Base-by-base conservation (phyloP, 2,113 vertebrate genomes). In the Chrysemys picta region DNA sequence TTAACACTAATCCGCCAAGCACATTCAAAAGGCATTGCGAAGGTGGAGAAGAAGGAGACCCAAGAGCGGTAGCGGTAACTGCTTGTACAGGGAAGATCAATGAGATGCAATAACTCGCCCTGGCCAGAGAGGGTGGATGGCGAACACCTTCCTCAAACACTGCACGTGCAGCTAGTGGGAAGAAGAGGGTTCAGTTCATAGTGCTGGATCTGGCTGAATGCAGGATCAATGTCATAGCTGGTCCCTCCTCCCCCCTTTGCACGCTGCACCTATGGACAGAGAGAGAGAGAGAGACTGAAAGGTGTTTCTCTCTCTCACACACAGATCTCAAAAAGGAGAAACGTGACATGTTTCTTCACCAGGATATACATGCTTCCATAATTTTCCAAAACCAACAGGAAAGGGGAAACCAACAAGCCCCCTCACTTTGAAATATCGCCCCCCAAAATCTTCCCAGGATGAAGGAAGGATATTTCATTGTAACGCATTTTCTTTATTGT, bases 51-150 rank as follows among this genome's bases (percentile, higher is more conserved):
- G 79, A 45, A 82, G 56, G 35, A 62, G 54, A 65, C 76, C 27
- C 10, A 52, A 79, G 84, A 83, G 59, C 62, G 14, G 65, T 80
- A 75, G 4, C 16, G 38, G 80, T 49, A 79, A 22, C 42, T 38
- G 52, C 38, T 29, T 52, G 13, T 22, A 25, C 47, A 85, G 62
- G 59, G 42, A 78, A 59, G 59, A 13, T 47, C 50, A 57, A 72
- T 38, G 27, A 31, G 31, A 82, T 85, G 83, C 79, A 93, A n/a
- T 88, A 88, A 79, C 85, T 79, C 53, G 38, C 91, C 93, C 91
- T 80, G 56, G 82, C 93, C 97, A 89, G 91, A 80, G 87, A 95
- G 86, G 85, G 88, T 82, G 82, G 50, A 31, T 24, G 9, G 57
- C 24, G 50, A 87, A 72, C 35, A 72, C 25, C 80, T 52, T 87